These are phyloP conservation scores for Antidorcas marsupialis DNA, from an alignment of 2,113 vertebrate genomes.

Conservation along the genomic window DNA sequence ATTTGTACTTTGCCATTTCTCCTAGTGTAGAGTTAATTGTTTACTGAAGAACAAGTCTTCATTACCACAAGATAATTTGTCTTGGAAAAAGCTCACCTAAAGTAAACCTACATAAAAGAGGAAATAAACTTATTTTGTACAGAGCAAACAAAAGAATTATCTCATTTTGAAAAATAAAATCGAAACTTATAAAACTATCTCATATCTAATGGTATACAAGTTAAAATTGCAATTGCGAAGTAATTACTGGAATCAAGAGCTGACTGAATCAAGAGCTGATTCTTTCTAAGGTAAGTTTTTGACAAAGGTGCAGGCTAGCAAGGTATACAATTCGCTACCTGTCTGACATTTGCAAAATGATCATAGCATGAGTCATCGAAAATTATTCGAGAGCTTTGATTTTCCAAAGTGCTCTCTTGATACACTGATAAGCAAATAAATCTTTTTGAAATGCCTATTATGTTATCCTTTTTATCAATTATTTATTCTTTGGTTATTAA, in stretches of 20 bases:
- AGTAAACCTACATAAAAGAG: not conserved
- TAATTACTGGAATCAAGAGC: not conserved
- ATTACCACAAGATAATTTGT: not conserved
- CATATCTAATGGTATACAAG: not conserved
- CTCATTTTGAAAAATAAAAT: not conserved
- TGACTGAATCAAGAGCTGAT: not conserved
- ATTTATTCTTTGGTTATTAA: not conserved
- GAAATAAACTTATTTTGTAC: not conserved
- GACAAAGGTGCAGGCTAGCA: not conserved
- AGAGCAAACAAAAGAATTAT: not conserved
- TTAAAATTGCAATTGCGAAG: not conserved
- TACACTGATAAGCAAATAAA: not conserved
- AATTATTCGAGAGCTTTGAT: not conserved
- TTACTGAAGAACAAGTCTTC: not conserved
- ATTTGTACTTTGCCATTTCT: not conserved
- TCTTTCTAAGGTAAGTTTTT: not conserved
- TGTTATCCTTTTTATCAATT: not conserved
- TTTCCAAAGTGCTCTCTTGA: not conserved
- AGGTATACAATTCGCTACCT: not conserved
- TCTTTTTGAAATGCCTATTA: not conserved
- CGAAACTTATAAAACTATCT: not conserved
- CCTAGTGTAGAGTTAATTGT: not conserved
- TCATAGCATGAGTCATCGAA: not conserved
- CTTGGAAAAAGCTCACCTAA: not conserved
- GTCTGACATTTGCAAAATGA: not conserved